These are phyloP conservation scores for Phataginus tetradactyla DNA, from an alignment of 2,797 vertebrate genomes.

Conservation along the genomic window DNA sequence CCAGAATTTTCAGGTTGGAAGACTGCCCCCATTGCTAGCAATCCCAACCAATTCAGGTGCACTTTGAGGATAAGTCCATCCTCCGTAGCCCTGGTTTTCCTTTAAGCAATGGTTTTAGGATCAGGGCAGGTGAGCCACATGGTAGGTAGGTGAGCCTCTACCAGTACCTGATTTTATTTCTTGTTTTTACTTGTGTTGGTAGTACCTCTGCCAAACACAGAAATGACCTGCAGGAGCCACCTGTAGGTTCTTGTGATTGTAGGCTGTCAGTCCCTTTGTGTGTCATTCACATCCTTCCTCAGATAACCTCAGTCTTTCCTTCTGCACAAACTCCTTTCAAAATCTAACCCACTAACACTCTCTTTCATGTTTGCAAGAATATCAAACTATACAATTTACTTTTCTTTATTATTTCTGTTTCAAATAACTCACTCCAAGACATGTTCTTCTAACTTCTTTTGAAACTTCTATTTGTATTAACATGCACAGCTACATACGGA, in stretches of 20 bases:
- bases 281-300: neutral
- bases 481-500: neutral
- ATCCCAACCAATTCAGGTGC: neutral
- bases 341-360: neutral
- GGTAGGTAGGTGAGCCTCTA: neutral
- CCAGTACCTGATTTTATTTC: neutral
- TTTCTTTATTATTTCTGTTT: conserved; percentile 39
- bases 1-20: neutral
- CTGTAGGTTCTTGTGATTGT: neutral
- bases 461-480: neutral
- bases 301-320: neutral
- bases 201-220: neutral
- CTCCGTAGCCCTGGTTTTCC: neutral
- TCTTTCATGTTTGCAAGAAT: neutral
- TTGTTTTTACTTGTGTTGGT: neutral
- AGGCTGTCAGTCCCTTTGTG: neutral
- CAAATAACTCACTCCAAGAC: neutral
- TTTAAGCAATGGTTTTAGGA: neutral
- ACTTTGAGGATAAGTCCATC: neutral
- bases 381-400: neutral
- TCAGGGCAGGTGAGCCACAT: neutral
- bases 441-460: neutral
- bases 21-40: neutral
- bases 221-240: neutral
- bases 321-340: neutral